phyloP scores from a whole-genome alignment of 2,797 vertebrate genomes.

The Sebastolobus altivelis region DNA sequence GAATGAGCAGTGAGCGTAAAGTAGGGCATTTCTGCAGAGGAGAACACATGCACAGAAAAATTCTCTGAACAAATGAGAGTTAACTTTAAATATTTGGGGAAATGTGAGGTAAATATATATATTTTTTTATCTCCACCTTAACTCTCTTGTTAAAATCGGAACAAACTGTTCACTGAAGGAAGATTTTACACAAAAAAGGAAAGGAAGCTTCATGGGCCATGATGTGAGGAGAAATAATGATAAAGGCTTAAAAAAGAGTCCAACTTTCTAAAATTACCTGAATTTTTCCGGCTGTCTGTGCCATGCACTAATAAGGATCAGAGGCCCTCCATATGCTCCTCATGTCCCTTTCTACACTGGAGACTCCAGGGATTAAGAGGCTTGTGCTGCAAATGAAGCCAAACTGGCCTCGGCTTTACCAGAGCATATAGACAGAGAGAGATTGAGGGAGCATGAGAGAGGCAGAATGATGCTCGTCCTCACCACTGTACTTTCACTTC shows the following conservation, averaged over 20 bases:
- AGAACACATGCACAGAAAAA: slow-evolving; percentile 24
- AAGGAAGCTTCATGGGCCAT: slow-evolving; percentile 32
- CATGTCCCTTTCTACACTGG: slow-evolving; percentile 77
- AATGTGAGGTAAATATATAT: slow-evolving; percentile 30
- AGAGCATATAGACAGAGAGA: slow-evolving; percentile 47
- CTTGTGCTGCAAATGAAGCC: slow-evolving; percentile 78
- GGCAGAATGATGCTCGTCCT: slow-evolving; percentile 31
- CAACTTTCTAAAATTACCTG: slow-evolving; percentile 75
- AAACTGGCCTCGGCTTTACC: slow-evolving; percentile 72
- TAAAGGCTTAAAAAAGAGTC: slow-evolving; percentile 70
- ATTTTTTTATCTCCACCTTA: neutral
- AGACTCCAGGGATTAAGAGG: slow-evolving; percentile 80
- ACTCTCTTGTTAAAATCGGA: slow-evolving; percentile 40
- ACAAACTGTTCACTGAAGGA: slow-evolving; percentile 29
- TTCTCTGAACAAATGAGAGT: slow-evolving; percentile 14
- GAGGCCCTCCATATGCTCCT: slow-evolving; percentile 70
- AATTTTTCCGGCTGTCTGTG: slow-evolving; percentile 68
- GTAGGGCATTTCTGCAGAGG: slow-evolving; percentile 49
- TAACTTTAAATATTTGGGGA: slow-evolving; percentile 13
- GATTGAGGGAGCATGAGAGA: slow-evolving; percentile 28
- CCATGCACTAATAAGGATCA: slow-evolving; percentile 80
- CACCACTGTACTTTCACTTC: slow-evolving; percentile 36
- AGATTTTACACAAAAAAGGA: slow-evolving; percentile 31
- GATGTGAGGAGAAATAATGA: slow-evolving; percentile 70
- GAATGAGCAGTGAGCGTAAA: slow-evolving; percentile 55